These are phyloP conservation scores for Sinohyriopsis cumingii DNA, from an alignment of 2,888 invertebrate species.

Conservation along the genomic window DNA sequence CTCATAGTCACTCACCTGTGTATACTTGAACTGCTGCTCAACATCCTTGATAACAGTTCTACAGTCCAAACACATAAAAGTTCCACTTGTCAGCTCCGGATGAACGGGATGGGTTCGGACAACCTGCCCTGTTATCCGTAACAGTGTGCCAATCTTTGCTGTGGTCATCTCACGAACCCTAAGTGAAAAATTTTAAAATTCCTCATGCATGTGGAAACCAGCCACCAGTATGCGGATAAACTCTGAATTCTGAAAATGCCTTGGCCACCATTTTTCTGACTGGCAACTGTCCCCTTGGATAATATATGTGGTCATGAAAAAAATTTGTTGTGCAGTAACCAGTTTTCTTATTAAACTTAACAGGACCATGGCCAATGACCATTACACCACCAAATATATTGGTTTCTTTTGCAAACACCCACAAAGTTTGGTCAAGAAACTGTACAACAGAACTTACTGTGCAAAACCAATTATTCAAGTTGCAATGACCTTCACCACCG, in stretches of 20 bases:
- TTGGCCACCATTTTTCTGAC: background rate
- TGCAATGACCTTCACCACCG: no score
- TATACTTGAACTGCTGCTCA: constrained; percentile 95
- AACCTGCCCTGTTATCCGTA: constrained; percentile 91
- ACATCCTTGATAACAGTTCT: constrained; percentile 94
- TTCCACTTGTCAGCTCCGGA: constrained; percentile 89
- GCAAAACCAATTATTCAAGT: no score
- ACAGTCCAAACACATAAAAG: constrained; percentile 96
- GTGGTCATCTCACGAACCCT: constrained; percentile 90
- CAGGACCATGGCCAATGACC: no score
- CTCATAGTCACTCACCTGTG: constrained; percentile 75
- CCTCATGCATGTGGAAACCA: background rate
- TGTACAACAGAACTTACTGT: no score
- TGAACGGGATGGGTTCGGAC: constrained; percentile 99
- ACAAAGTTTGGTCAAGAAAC: no score
- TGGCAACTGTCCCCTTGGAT: no score
- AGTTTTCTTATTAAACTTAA: no score
- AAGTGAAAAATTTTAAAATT: constrained; percentile 7
- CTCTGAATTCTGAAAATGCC: background rate
- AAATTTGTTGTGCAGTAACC: no score
- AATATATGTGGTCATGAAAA: no score
- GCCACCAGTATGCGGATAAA: background rate
- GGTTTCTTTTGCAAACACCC: no score
- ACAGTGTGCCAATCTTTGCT: constrained; percentile 91
- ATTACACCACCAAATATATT: no score